These are phyloP conservation scores for Rhegmatorhina hoffmannsi DNA, from an alignment of 2,113 vertebrate genomes.

Conservation along the genomic window DNA sequence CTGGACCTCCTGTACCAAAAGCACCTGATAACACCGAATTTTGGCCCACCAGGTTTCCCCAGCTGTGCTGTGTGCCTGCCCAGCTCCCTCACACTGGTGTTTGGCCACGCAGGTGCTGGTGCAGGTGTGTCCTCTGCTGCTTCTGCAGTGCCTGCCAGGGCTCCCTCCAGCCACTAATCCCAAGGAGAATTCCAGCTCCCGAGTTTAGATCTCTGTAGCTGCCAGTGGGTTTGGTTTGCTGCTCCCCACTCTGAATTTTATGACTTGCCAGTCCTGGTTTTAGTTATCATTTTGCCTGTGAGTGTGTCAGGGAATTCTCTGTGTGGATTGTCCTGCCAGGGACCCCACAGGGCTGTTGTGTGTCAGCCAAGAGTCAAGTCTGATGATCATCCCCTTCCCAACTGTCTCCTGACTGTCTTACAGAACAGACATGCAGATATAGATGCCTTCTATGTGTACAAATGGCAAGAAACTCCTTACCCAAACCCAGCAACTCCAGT, in stretches of 20 bases:
- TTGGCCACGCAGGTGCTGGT: background rate
- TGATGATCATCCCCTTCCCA: rapidly evolving
- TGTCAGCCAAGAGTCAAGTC: background rate
- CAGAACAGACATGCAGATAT: rapidly evolving
- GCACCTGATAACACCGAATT: background rate
- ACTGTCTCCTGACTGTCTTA: background rate
- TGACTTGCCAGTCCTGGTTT: background rate
- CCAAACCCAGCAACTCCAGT: background rate
- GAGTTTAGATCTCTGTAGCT: background rate
- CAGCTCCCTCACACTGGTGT: background rate
- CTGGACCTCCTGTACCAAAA: background rate
- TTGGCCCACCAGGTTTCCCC: slow-evolving; percentile 2
- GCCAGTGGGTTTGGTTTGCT: background rate
- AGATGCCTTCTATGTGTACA: background rate
- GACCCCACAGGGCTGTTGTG: rapidly evolving
- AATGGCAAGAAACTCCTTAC: background rate
- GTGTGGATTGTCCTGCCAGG: background rate
- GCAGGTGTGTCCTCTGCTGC: slow-evolving; percentile 4
- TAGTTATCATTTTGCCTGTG: background rate
- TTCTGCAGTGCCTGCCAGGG: background rate
- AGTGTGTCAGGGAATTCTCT: background rate
- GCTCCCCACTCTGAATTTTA: background rate
- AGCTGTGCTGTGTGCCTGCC: background rate
- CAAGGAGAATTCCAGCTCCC: background rate
- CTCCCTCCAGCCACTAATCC: background rate